Evolutionary conservation across 2,113 vertebrate species (phyloP), one percentile per base, ranked within the genome.

Genomic region (Eolophus roseicapilla): DNA sequence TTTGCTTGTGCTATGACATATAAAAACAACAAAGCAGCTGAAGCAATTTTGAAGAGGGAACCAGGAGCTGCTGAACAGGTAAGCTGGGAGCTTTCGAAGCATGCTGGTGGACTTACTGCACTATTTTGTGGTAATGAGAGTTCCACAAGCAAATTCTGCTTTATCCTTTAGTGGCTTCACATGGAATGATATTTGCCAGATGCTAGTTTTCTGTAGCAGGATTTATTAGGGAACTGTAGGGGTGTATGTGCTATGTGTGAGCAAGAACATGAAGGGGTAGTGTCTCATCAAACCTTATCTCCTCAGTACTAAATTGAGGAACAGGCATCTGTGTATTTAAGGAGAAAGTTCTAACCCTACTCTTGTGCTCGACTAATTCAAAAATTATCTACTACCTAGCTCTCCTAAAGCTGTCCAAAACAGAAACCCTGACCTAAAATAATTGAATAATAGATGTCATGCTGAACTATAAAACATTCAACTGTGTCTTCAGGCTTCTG

Each of bases 1-100:
- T 99, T 99, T 27, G 99, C 99, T 70, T 99, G 99, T 29, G 99
- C 99, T 62, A 99, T 99, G 99, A 99, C 99, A 0, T 98, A 99
- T 70, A 99, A 99, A 97, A 99, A 99, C 92, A 99, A 99, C 87
- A 99, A 99, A 95, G 99, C 99, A 1, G 99, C 99, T 1, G 99
- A 99, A 92, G 98, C 99, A 17, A 99, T 99, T 93, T 96, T 99
- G 17, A 99, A 99, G 94, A 98, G 99, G 89, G 99, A 99, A 90
- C 96, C 99, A 0, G 99, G 99, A 83, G 99, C 99, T 57, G 99
- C 99, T 4, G 99, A 99, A 88, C 99, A 99, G 99, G 99, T 99
- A 92, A 88, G 84, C 73, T 37, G 57, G 31, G 67, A 35, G 13
- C 6, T 28, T 65, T 67, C n/a, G 52, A 25, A 57, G 65, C 43